These are phyloP conservation scores for Acomys russatus DNA, from an alignment of 2,797 vertebrate species.

Conservation along the genomic window DNA sequence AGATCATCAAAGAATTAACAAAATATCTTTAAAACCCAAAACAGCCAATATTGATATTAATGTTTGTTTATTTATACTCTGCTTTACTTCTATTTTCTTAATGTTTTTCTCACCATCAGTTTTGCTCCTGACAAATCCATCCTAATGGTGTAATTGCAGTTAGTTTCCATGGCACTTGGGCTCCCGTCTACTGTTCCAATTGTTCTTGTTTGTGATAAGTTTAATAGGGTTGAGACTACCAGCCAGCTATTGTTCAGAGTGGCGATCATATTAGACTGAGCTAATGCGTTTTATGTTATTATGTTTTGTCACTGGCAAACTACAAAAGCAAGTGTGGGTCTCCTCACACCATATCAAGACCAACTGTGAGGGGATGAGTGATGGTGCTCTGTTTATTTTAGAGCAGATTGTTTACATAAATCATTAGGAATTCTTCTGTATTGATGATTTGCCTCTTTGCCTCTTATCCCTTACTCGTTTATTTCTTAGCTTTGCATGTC, in stretches of 20 bases:
- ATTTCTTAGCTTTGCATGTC: neutral
- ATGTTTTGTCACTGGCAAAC: neutral
- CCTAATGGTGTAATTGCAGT: neutral
- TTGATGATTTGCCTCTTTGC: neutral
- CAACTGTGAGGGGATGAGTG: neutral
- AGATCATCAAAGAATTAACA: neutral
- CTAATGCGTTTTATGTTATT: neutral
- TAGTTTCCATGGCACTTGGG: neutral
- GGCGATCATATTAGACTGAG: neutral
- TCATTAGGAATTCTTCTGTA: neutral
- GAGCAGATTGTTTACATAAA: neutral
- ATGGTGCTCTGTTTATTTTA: neutral
- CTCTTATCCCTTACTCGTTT: neutral
- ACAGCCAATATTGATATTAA: neutral
- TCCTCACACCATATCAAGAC: neutral
- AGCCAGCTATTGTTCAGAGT: neutral
- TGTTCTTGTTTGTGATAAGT: neutral
- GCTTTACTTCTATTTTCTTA: neutral
- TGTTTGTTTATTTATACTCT: neutral
- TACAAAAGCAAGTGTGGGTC: neutral
- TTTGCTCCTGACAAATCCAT: neutral
- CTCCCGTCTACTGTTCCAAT: neutral
- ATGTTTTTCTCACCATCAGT: neutral
- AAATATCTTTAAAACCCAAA: neutral
- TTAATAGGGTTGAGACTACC: neutral